Percentiles rank a stretch among this genome's conserved stretches.
These are phyloP conservation scores for Oophaga sylvatica DNA, from an alignment of 2,797 vertebrate species.

Conservation along the genomic window DNA sequence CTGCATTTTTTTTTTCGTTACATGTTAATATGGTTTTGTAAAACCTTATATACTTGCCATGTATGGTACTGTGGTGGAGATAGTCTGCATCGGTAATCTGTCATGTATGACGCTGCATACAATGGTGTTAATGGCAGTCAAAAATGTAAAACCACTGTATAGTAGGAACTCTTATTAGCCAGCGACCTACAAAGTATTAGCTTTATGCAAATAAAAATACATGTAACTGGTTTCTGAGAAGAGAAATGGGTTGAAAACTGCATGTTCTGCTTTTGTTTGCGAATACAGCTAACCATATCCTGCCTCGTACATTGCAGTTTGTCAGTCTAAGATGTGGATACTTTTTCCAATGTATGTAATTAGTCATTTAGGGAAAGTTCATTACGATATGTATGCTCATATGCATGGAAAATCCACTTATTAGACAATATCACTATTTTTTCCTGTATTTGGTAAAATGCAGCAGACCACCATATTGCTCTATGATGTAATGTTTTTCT, in stretches of 20 bases:
- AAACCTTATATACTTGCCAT: no score
- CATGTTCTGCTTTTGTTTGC: slow-evolving; percentile 32
- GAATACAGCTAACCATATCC: slow-evolving; percentile 51
- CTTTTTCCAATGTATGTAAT: slow-evolving; percentile 24
- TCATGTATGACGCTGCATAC: background rate
- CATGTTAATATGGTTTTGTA: no score
- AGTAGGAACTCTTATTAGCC: background rate
- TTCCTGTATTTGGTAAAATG: background rate
- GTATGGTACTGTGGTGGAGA: no score
- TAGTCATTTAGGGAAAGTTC: slow-evolving; percentile 4
- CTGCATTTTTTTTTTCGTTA: no score
- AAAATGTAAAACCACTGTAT: background rate
- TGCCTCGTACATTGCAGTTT: slow-evolving; percentile 8
- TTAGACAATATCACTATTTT: background rate
- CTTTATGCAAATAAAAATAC: slow-evolving; percentile 35
- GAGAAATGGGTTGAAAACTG: slow-evolving; percentile 22
- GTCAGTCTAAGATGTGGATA: slow-evolving; percentile 12
- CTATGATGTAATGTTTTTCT: background rate
- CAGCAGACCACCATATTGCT: background rate
- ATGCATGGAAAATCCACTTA: background rate
- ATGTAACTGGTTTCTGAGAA: slow-evolving; percentile 37
- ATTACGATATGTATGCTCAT: background rate
- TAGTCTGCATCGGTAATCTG: no score
- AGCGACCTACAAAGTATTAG: background rate
- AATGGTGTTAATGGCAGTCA: background rate